Percentiles rank a stretch among this genome's conserved stretches.
Evolutionary conservation across 2,113 vertebrate species (phyloP).

Genomic region (Rhagologus leucostigma): DNA sequence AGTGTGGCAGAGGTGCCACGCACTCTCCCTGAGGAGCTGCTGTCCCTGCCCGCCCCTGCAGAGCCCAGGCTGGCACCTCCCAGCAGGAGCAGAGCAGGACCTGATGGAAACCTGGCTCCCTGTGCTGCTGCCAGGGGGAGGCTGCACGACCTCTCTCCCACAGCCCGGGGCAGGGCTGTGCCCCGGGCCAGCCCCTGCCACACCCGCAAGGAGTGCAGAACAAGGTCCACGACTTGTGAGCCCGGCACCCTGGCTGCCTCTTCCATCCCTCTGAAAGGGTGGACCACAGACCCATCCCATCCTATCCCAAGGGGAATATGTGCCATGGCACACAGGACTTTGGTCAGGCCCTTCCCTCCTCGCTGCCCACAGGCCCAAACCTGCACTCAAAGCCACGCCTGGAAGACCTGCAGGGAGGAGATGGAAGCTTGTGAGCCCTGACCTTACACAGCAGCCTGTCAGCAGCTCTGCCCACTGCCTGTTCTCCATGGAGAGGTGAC

Average conservation of each 20-base stretch:
- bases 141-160: background rate
- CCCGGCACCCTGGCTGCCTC: background rate
- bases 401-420: background rate
- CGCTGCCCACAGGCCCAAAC: background rate
- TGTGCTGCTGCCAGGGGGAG: background rate
- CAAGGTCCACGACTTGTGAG: background rate
- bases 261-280: background rate
- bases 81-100: background rate
- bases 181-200: background rate
- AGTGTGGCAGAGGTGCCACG: fast-evolving
- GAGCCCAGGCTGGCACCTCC: background rate
- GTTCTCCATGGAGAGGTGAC: background rate
- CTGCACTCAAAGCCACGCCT: fast-evolving
- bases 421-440: fast-evolving
- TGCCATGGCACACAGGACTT: background rate
- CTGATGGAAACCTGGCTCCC: background rate
- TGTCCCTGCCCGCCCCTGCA: background rate
- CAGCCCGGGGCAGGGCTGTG: background rate
- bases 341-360: background rate
- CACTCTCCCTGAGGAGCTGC: background rate
- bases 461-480: background rate
- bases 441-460: fast-evolving
- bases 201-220: fast-evolving
- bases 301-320: background rate
- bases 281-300: background rate